These are phyloP conservation scores for Lepas anatifera DNA, from an alignment of 2,888 invertebrate genomes.

Conservation along the genomic window DNA sequence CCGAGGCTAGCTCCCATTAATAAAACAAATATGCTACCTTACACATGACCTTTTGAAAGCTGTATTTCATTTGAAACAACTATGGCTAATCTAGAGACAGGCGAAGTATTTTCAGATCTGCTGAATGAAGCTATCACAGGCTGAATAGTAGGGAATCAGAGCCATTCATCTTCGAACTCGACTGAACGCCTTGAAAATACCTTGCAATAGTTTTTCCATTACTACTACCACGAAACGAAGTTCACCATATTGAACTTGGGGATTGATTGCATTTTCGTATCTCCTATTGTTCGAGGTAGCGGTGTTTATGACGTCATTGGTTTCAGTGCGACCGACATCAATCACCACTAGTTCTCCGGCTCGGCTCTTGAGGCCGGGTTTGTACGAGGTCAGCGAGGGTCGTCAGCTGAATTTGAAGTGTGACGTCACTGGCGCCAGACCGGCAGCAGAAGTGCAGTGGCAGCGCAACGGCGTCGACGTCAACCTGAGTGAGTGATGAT, in stretches of 20 bases:
- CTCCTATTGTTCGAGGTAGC: background rate
- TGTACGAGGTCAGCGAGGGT: conserved; percentile 17
- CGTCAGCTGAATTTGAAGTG: conserved; percentile 19
- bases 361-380: background rate
- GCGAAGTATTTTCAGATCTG: too few species aligned
- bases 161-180: background rate
- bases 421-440: conserved; percentile 19
- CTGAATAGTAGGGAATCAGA: background rate
- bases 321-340: conserved; percentile 20
- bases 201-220: background rate
- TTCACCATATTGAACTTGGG: too few species aligned
- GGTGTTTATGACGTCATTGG: background rate
- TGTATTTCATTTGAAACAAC: too few species aligned
- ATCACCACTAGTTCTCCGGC: conserved; percentile 17
- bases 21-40: too few species aligned
- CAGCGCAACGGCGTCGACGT: conserved; percentile 17
- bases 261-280: too few species aligned
- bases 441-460: conserved; percentile 20
- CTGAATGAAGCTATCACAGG: background rate
- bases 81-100: too few species aligned
- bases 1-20: too few species aligned
- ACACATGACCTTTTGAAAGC: too few species aligned
- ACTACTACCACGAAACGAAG: too few species aligned
- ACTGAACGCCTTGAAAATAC: background rate
- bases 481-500: conserved; percentile 20